Evolutionary conservation across 2,888 invertebrate genomes (phyloP).

Genomic region (Diarsia dahlii): DNA sequence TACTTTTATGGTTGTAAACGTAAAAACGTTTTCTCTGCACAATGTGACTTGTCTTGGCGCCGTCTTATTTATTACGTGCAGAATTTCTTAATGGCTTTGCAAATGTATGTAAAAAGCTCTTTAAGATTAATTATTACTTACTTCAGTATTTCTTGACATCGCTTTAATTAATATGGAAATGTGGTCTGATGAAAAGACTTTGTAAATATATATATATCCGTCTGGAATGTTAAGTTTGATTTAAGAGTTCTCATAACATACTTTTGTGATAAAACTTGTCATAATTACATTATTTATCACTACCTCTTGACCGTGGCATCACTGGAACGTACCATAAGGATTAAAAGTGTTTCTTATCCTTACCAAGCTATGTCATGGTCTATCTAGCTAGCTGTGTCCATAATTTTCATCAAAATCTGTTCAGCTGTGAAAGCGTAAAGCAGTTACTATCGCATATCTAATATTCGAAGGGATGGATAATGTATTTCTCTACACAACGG

Average conservation of each 20-base stretch:
- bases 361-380: not conserved
- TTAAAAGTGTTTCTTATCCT: not conserved
- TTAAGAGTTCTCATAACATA: not conserved
- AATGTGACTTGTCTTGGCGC: conserved; percentile 13
- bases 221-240: not conserved
- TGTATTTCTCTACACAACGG: not conserved
- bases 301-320: not conserved
- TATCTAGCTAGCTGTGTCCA: not conserved
- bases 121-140: conserved; percentile 9
- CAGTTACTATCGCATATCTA: too few species aligned
- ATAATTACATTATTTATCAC: not conserved
- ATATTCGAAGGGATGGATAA: not conserved
- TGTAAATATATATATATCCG: conserved; percentile 1
- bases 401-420: not conserved
- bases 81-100: conserved; percentile 31
- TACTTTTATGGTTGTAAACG: conserved; percentile 12
- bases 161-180: conserved; percentile 17
- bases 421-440: not conserved
- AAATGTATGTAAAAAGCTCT: conserved; percentile 25
- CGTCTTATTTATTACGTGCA: conserved; percentile 38
- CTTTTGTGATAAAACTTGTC: not conserved
- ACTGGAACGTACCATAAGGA: not conserved
- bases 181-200: not conserved
- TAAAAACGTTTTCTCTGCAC: conserved; percentile 16
- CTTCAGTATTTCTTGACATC: conserved; percentile 6